A percentile compares a stretch with the other conserved stretches of the same genome.
These are phyloP conservation scores for Paramormyrops kingsleyae DNA, from an alignment of 2,113 vertebrate species.

Conservation along the genomic window DNA sequence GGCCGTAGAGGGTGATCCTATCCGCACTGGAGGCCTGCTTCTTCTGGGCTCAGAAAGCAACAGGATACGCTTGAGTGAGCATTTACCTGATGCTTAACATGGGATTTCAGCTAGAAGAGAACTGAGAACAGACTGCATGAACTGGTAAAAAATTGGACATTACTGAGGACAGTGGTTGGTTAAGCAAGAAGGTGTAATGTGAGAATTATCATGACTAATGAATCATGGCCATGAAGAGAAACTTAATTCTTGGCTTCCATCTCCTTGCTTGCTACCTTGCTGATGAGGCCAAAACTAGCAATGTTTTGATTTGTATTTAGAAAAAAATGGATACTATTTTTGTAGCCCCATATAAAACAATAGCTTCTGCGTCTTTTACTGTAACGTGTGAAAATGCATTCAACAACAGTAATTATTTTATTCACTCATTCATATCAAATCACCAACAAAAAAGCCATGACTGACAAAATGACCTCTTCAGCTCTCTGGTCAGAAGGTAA, in stretches of 20 bases:
- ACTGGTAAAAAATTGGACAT: neutral
- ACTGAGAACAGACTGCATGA: neutral
- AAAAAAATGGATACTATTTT: neutral
- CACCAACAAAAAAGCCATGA: neutral
- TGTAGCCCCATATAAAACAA: neutral
- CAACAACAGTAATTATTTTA: neutral
- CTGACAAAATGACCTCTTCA: neutral
- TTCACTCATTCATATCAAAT: neutral
- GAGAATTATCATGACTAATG: neutral
- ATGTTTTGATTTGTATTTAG: neutral
- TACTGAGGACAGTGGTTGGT: neutral
- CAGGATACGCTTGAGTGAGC: neutral
- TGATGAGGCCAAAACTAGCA: neutral
- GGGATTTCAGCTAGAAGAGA: neutral
- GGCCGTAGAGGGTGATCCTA: slow-evolving; percentile 86
- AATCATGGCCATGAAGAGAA: neutral
- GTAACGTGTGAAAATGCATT: neutral
- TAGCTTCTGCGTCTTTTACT: neutral
- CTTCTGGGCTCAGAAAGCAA: slow-evolving; percentile 56
- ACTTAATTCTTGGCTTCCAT: neutral
- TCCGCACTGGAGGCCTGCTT: slow-evolving; percentile 82
- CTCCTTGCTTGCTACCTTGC: neutral
- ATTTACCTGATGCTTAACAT: neutral
- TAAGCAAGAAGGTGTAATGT: neutral
- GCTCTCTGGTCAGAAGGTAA: neutral